These are phyloP conservation scores for Ciconia stormi DNA, from an alignment of 2,113 vertebrate genomes.

Conservation along the genomic window DNA sequence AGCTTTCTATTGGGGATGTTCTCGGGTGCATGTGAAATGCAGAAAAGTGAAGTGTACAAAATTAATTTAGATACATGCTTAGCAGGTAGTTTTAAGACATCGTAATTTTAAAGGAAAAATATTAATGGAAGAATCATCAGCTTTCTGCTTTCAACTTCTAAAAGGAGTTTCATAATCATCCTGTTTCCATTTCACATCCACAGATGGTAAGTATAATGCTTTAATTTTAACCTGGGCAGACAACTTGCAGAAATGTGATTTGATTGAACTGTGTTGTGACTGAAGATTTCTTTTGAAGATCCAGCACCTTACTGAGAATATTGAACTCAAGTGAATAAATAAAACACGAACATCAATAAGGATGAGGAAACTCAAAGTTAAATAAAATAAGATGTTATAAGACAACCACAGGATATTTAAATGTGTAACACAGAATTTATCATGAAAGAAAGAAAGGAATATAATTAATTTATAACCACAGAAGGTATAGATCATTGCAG, in stretches of 20 bases:
- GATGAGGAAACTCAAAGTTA: slow-evolving; percentile 2
- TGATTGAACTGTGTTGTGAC: slow-evolving; percentile 16
- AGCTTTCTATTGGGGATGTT: background rate
- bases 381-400: slow-evolving; percentile 14
- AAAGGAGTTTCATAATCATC: background rate
- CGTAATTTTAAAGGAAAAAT: background rate
- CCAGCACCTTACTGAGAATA: slow-evolving; percentile 22
- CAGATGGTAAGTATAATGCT: background rate
- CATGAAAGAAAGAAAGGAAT: background rate
- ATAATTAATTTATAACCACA: background rate
- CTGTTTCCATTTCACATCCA: background rate
- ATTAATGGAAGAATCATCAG: background rate
- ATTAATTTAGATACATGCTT: background rate
- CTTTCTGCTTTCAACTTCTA: background rate
- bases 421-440: background rate
- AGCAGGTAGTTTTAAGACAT: background rate
- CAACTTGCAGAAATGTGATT: background rate
- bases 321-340: slow-evolving; percentile 51
- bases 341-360: slow-evolving; percentile 33
- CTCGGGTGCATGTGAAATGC: background rate
- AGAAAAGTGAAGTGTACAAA: background rate
- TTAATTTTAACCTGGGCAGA: slow-evolving; percentile 8
- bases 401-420: background rate
- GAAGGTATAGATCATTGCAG: background rate
- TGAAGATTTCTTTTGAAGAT: slow-evolving; percentile 46